Conservation (phyloP, 2,888 invertebrate species). For the Drosophila pseudotakahashii region DNA sequence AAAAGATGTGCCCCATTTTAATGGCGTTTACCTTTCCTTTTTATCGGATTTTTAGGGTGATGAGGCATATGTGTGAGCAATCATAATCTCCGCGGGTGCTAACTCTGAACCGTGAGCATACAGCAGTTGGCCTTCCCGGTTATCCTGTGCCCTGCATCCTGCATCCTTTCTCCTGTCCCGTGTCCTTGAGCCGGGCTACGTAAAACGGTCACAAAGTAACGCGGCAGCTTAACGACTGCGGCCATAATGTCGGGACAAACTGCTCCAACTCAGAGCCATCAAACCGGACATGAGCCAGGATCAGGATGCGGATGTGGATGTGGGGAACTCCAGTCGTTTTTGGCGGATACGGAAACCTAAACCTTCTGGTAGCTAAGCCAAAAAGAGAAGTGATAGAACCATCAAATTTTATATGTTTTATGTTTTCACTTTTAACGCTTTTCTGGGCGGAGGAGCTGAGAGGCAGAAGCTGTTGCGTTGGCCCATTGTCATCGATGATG, state of each 20-base stretch:
- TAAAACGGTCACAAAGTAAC: conserved; percentile 41
- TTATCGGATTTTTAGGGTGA: not conserved
- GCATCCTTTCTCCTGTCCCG: conserved; percentile 2
- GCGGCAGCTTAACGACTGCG: conserved; percentile 35
- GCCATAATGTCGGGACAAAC: conserved; percentile 25
- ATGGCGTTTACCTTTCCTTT: not conserved
- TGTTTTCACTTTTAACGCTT: conserved; percentile 33
- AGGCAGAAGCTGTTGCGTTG: no score
- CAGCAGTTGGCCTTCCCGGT: not conserved
- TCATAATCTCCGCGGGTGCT: conserved; percentile 3
- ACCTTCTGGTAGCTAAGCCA: not conserved
- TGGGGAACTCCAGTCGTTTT: not conserved
- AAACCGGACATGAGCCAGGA: conserved; percentile 11
- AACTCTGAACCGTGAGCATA: not conserved
- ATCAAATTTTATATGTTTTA: conserved; percentile 35
- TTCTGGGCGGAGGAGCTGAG: not conserved
- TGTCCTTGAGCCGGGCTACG: conserved; percentile 1
- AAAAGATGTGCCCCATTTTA: not conserved
- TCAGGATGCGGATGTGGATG: not conserved
- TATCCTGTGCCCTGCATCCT: not conserved
- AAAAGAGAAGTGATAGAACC: conserved; percentile 25
- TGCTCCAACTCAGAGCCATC: conserved; percentile 15
- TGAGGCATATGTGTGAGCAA: not conserved
- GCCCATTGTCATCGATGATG: conserved; percentile 38
- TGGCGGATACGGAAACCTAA: conserved; percentile 2